These are phyloP conservation scores for Xiphophorus couchianus DNA, from an alignment of 2,113 vertebrate genomes.

Conservation along the genomic window DNA sequence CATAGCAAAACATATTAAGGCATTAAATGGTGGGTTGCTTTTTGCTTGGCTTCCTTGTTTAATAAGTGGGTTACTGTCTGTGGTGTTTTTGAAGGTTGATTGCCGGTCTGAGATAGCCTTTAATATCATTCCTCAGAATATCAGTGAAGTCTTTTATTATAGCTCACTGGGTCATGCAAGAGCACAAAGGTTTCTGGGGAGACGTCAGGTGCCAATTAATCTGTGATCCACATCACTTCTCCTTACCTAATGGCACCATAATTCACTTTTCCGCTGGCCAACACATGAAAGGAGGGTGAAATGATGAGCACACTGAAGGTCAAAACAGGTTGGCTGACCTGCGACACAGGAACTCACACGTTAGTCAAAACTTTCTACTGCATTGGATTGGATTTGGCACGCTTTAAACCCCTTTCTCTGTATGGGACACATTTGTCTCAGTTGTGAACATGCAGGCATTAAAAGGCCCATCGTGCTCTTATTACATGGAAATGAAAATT, in stretches of 20 bases:
- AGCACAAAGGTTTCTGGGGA: slow-evolving; percentile 49
- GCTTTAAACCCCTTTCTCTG: slow-evolving; percentile 32
- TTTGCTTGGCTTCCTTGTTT: slow-evolving; percentile 57
- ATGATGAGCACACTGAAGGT: slow-evolving; percentile 60
- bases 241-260: slow-evolving; percentile 30
- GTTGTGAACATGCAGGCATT: too few relatives aligned
- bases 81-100: slow-evolving; percentile 76
- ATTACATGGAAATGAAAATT: not conserved
- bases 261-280: slow-evolving; percentile 51
- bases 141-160: slow-evolving; percentile 72
- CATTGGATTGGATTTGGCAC: slow-evolving; percentile 65
- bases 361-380: slow-evolving; percentile 50
- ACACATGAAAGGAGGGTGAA: slow-evolving; percentile 67
- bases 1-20: slow-evolving; percentile 61
- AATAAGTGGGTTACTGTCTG: slow-evolving; percentile 70
- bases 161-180: slow-evolving; percentile 52
- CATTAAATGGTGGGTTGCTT: slow-evolving; percentile 62
- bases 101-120: slow-evolving; percentile 50
- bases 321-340: slow-evolving; percentile 65
- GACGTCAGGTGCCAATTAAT: slow-evolving; percentile 53
- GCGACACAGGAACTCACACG: slow-evolving; percentile 62
- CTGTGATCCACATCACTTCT: slow-evolving; percentile 55
- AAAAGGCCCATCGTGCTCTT: not conserved
- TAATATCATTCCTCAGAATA: slow-evolving; percentile 64
- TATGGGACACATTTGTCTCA: slow-evolving; percentile 6